Conservation (phyloP, 2,797 vertebrate genomes). For the Phataginus tricuspis region DNA sequence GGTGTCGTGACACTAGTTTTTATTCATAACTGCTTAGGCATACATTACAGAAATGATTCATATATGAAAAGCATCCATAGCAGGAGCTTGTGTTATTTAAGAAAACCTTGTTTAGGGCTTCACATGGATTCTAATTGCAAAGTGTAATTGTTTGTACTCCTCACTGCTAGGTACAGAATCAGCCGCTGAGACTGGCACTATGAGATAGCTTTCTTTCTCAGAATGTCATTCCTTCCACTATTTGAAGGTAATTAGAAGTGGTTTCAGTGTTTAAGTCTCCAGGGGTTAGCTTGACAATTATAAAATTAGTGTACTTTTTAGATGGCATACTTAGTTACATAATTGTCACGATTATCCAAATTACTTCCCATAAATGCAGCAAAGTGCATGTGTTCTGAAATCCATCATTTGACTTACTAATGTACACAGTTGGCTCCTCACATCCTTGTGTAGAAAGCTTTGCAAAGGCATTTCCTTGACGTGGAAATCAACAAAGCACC, state of each 20-base stretch:
- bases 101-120: conserved; percentile 60
- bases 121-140: conserved; percentile 23
- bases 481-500: background rate
- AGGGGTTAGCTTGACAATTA: conserved; percentile 54
- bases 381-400: conserved; percentile 33
- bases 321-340: conserved; percentile 40
- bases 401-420: conserved; percentile 40
- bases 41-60: conserved; percentile 62
- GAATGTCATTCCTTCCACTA: conserved; percentile 34
- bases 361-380: conserved; percentile 52
- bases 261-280: conserved; percentile 37
- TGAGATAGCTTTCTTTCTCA: conserved; percentile 50
- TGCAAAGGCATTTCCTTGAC: background rate
- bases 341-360: conserved; percentile 61
- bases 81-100: background rate
- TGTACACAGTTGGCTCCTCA: background rate
- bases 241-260: conserved; percentile 66
- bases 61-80: conserved; percentile 39
- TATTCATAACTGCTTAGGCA: conserved; percentile 45
- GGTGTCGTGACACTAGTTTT: conserved; percentile 61
- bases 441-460: background rate
- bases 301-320: conserved; percentile 61
- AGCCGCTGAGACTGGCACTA: conserved; percentile 46
- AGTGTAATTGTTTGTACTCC: conserved; percentile 56
- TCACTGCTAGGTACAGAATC: conserved; percentile 38